Evolutionary conservation across 1,140 invertebrate species (phyloP).

Genomic region (Conopomorpha cramerella): DNA sequence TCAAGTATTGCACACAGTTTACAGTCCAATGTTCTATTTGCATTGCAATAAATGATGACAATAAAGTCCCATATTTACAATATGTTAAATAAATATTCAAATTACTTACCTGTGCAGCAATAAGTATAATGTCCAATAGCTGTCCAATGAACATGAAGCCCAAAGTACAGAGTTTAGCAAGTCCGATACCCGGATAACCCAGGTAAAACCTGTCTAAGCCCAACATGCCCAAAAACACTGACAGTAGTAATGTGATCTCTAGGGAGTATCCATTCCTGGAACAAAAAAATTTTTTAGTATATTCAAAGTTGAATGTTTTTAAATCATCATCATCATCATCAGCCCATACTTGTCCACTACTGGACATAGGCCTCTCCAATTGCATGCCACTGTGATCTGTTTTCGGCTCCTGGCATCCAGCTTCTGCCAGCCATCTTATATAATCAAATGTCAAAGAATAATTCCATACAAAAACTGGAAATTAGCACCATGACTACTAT

Average conservation of each 20-base stretch:
- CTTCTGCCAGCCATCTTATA: too few relatives aligned
- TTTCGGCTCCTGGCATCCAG: too few relatives aligned
- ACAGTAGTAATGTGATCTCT: slow-evolving; percentile 89
- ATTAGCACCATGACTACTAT: too few relatives aligned
- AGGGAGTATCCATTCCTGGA: slow-evolving; percentile 91
- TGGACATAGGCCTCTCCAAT: too few relatives aligned
- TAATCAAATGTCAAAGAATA: slow-evolving; percentile 6
- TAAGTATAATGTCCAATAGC: slow-evolving; percentile 92
- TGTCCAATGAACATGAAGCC: slow-evolving; percentile 98
- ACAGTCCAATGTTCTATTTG: too few relatives aligned
- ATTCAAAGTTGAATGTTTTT: background rate
- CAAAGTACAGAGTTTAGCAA: slow-evolving; percentile 93
- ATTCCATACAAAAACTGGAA: too few relatives aligned
- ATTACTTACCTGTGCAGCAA: slow-evolving; percentile 74
- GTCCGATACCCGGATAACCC: slow-evolving; percentile 92
- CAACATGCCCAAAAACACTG: slow-evolving; percentile 96
- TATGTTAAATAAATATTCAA: slow-evolving; percentile 1
- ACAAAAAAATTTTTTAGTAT: slow-evolving; percentile 15
- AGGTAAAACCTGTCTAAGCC: slow-evolving; percentile 97
- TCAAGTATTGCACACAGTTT: too few relatives aligned
- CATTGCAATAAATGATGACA: too few relatives aligned
- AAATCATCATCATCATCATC: too few relatives aligned
- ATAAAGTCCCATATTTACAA: too few relatives aligned
- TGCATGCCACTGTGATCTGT: too few relatives aligned
- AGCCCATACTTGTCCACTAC: too few relatives aligned